phyloP scores from a whole-genome alignment of 2,888 invertebrate genomes.

The Parnassius apollo region DNA sequence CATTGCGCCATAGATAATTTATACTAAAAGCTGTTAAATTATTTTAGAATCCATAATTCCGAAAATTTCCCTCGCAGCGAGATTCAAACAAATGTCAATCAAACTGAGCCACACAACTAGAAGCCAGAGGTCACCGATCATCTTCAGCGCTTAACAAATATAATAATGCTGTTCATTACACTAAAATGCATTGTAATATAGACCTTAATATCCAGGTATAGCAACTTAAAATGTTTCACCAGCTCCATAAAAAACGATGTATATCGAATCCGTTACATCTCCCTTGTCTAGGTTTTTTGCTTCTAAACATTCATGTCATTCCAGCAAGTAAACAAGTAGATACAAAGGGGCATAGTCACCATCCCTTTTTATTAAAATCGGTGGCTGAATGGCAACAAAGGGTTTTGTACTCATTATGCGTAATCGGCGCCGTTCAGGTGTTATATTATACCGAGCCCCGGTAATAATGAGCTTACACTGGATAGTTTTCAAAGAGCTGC shows the following conservation, averaged over 20 bases:
- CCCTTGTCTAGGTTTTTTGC: constrained; percentile 54
- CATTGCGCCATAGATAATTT: background rate
- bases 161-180: constrained; percentile 1
- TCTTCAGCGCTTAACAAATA: constrained; percentile 48
- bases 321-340: constrained; percentile 67
- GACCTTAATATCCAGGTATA: constrained; percentile 37
- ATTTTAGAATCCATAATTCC: constrained; percentile 44
- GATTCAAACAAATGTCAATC: constrained; percentile 76
- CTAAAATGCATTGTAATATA: constrained; percentile 30
- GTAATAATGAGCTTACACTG: constrained; percentile 58
- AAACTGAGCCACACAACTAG: constrained; percentile 63
- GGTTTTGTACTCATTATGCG: constrained; percentile 69
- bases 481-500: constrained; percentile 1
- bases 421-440: constrained; percentile 74
- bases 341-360: constrained; percentile 64
- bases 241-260: constrained; percentile 40
- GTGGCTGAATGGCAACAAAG: constrained; percentile 72
- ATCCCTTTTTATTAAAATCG: constrained; percentile 75
- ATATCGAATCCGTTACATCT: constrained; percentile 48
- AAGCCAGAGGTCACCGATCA: constrained; percentile 72
- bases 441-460: constrained; percentile 61
- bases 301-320: constrained; percentile 70
- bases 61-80: constrained; percentile 61
- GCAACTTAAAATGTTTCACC: constrained; percentile 33
- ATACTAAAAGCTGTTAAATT: background rate